Evolutionary conservation across 2,113 vertebrate genomes (phyloP), one percentile per base, ranked within the genome.

Genomic region (Misgurnus mizolepis): DNA sequence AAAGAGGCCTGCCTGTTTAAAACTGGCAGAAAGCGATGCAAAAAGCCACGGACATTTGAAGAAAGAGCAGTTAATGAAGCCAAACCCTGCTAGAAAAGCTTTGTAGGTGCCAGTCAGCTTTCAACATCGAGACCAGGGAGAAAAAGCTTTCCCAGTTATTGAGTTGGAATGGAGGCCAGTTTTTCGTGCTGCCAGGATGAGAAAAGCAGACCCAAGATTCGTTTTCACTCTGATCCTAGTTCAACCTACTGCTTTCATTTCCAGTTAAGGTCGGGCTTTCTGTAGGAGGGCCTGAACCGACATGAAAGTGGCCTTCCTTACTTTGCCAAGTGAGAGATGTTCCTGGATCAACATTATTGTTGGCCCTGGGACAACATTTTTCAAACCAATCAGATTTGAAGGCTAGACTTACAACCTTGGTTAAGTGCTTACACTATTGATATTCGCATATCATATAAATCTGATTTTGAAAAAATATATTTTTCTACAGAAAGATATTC

Each of bases 151-250:
- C 5, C 61, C 50, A 45, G 43, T 68, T 47, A 45, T 40, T 34
- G 72, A 80, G 72, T 27, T 67, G 34, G 58, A 83, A 66, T 77
- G 67, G 22, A 67, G 67, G 66, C 82, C 50, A n/a, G 49, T 8
- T 78, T 34, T 72, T 67, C 6, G 50, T 64, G 49, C 18, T 80
- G 81, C 60, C 22, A 60, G 41, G 58, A 61, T 64, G 45, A 34
- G 45, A 15, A 49, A 71, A 58, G 40, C 27, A 8, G 39, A 47
- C 58, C 64, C 72, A 76, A 76, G 49, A 71, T 39, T 70, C 22
- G 34, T 22, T 17, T 55, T 70, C 9, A 70, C 4, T 39, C 40
- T 73, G 55, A 22, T 73, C 55, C 55, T 61, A 11, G 71, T 40
- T 72, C 50, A 2, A 7, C 6, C 17, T 41, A 12, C 15, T 60